Evolutionary conservation across 2,113 vertebrate genomes (phyloP).

Genomic region (Odontesthes bonariensis): DNA sequence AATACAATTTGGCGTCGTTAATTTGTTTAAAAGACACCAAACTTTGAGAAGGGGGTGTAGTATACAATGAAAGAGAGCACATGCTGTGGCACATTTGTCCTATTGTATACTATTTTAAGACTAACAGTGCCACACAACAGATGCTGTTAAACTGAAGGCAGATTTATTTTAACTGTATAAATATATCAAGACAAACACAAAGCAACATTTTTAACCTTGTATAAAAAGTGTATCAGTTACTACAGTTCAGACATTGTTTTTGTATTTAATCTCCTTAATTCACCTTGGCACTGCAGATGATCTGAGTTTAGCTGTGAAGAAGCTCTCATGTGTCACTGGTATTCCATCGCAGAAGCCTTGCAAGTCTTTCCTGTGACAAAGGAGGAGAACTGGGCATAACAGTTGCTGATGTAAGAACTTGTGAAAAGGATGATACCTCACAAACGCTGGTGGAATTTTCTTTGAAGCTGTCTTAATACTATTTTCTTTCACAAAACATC

Average conservation of each 20-base stretch:
- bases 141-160: constrained; percentile 11
- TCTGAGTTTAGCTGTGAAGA: constrained; percentile 76
- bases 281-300: constrained; percentile 71
- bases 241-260: constrained; percentile 76
- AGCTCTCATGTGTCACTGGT: constrained; percentile 78
- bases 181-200: constrained; percentile 48
- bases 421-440: constrained; percentile 66
- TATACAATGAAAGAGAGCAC: not conserved
- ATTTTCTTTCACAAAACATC: no score
- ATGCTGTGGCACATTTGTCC: constrained; percentile 10
- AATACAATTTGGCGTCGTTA: not conserved
- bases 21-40: constrained; percentile 7
- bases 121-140: constrained; percentile 17
- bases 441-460: constrained; percentile 15
- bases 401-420: constrained; percentile 73
- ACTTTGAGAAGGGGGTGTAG: not conserved
- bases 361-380: constrained; percentile 79
- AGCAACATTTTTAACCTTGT: constrained; percentile 53
- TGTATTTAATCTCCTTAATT: constrained; percentile 76
- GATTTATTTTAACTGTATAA: constrained; percentile 24
- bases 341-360: constrained; percentile 69
- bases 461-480: not conserved
- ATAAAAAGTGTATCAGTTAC: constrained; percentile 58
- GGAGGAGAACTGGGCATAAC: constrained; percentile 59
- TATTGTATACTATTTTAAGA: constrained; percentile 25